These are phyloP conservation scores for Cottus gobio DNA, from an alignment of 2,113 vertebrate genomes.

Conservation along the genomic window DNA sequence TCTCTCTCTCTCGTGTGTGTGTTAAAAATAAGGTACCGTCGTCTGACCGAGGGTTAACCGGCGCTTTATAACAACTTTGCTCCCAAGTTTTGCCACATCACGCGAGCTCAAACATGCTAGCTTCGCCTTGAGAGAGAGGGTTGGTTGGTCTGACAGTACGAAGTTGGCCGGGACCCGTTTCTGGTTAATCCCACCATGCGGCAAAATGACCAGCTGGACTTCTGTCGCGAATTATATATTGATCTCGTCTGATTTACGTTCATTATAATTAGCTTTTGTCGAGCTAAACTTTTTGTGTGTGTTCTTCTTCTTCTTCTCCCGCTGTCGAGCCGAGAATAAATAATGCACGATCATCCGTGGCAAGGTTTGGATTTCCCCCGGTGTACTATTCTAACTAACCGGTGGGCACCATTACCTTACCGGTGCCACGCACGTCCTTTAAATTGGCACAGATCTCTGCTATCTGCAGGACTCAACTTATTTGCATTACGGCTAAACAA, in stretches of 20 bases:
- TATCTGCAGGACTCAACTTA: not conserved
- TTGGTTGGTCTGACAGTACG: conserved; percentile 17
- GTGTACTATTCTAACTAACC: conserved; percentile 1
- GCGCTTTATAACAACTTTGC: conserved; percentile 23
- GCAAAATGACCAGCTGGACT: conserved; percentile 29
- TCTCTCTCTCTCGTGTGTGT: not conserved
- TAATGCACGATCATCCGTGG: not conserved
- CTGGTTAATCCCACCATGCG: conserved; percentile 49
- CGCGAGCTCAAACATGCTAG: conserved; percentile 9
- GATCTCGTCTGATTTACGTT: not conserved
- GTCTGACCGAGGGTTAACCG: not conserved
- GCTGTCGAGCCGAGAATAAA: not conserved
- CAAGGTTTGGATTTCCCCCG: not conserved
- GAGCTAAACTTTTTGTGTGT: conserved; percentile 20
- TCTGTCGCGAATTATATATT: too few species aligned
- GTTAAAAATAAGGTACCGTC: conserved; percentile 15
- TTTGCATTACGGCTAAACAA: not conserved
- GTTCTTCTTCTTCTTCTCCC: not conserved
- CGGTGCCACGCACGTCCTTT: conserved; percentile 64
- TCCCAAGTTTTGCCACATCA: conserved; percentile 32
- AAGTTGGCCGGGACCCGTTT: conserved; percentile 40
- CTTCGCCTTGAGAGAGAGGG: conserved; percentile 10
- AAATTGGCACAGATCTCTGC: conserved; percentile 5
- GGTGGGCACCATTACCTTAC: conserved; percentile 62
- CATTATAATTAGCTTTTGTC: not conserved